Percentiles rank a stretch among this genome's conserved stretches.
Evolutionary conservation across 2,113 vertebrate species (phyloP).

Genomic region (Sisor rabdophorus): DNA sequence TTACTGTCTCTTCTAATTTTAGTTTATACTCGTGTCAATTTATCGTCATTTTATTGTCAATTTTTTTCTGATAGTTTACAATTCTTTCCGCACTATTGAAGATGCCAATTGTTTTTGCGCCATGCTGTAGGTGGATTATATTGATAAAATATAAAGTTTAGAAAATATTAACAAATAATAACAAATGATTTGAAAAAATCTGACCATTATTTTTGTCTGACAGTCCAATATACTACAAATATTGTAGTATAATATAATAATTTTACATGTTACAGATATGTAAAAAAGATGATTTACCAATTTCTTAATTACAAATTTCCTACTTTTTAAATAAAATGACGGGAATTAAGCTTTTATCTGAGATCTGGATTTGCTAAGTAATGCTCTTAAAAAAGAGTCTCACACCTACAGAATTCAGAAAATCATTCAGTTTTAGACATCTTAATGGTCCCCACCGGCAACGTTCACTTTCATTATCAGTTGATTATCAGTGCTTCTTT

Average conservation of each 20-base stretch:
- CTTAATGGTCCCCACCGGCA: not conserved
- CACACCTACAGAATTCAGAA: not conserved
- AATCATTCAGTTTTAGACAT: not conserved
- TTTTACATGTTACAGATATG: too few species aligned
- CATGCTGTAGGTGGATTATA: not conserved
- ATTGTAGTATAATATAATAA: too few species aligned
- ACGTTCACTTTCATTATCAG: not conserved
- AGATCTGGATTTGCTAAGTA: conserved; percentile 5
- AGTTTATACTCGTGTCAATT: too few species aligned
- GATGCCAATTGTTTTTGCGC: not conserved
- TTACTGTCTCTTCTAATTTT: not conserved
- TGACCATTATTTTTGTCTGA: too few species aligned
- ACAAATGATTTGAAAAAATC: too few species aligned
- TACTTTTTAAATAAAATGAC: not conserved
- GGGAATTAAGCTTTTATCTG: not conserved
- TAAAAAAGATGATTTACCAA: too few species aligned
- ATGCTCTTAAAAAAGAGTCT: not conserved
- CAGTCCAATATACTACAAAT: not conserved
- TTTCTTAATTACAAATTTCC: not conserved
- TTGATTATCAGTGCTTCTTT: not conserved
- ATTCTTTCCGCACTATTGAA: not conserved
- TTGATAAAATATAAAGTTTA: too few species aligned
- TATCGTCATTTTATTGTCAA: not conserved
- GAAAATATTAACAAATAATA: too few species aligned
- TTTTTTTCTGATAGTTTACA: not conserved